Evolutionary conservation across 2,797 vertebrate species (phyloP).

Genomic region (Poliocrania exsul): DNA sequence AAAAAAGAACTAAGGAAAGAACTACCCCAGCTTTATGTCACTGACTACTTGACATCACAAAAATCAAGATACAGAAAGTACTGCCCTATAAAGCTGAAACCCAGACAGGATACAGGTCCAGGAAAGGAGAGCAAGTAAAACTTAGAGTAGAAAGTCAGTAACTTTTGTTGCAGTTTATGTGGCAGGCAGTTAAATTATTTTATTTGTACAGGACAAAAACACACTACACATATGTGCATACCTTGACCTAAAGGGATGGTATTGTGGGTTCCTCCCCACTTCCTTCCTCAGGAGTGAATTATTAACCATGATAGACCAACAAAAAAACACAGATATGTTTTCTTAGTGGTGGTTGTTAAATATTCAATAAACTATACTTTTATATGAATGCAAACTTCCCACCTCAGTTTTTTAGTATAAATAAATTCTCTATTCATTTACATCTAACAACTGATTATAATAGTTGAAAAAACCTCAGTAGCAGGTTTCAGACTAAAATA

Average conservation of each 20-base stretch:
- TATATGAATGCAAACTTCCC: neutral
- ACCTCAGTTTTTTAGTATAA: neutral
- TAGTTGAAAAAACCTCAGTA: neutral
- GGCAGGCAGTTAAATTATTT: neutral
- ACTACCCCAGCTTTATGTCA: neutral
- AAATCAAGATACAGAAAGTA: neutral
- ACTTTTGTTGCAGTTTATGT: neutral
- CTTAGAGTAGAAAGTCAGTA: neutral
- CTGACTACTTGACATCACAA: neutral
- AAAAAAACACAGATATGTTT: neutral
- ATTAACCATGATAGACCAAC: neutral
- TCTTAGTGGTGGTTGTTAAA: neutral
- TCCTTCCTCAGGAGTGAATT: neutral
- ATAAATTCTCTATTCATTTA: neutral
- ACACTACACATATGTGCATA: accelerated
- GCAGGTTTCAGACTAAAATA: neutral
- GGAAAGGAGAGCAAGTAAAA: neutral
- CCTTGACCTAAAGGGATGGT: neutral
- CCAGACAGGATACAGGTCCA: neutral
- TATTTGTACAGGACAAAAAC: neutral
- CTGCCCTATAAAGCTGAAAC: neutral
- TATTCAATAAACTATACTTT: neutral
- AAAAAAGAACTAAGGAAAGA: neutral
- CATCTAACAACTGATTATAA: neutral
- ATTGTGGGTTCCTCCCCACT: neutral